Conservation (phyloP, 2,888 invertebrate genomes). For the Odontothrips loti region DNA sequence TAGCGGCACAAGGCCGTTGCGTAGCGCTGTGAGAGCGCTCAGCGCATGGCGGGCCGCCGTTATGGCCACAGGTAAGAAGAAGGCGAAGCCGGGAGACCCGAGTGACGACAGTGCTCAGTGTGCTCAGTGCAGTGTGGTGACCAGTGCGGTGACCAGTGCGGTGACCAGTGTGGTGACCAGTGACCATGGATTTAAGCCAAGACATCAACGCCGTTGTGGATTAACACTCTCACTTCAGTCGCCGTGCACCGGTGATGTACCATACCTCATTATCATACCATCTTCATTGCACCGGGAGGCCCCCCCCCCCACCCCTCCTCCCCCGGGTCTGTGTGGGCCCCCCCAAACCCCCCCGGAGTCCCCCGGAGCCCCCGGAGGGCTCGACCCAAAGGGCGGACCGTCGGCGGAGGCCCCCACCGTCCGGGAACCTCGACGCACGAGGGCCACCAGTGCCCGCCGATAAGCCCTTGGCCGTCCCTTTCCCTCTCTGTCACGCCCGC, state of each 20-base stretch:
- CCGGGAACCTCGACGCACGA: constrained; percentile 17
- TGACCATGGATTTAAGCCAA: constrained; percentile 12
- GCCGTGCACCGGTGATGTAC: background rate
- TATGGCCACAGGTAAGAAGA: constrained; percentile 10
- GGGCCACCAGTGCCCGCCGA: background rate
- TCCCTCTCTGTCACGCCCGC: background rate
- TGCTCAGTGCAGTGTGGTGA: constrained; percentile 16
- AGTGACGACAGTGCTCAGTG: background rate
- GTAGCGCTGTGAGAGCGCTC: background rate
- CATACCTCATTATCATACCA: background rate
- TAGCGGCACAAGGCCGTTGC: too few species aligned
- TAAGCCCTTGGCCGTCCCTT: background rate
- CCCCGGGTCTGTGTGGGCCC: background rate
- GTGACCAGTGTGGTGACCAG: background rate
- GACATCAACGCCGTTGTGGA: background rate
- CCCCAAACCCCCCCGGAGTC: too few species aligned
- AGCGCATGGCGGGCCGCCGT: constrained; percentile 6
- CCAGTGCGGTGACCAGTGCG: too few species aligned
- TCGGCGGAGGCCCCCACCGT: background rate
- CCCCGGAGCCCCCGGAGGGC: too few species aligned
- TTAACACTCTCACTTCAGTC: constrained; percentile 18
- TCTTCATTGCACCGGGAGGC: too few species aligned
- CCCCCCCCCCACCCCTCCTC: too few species aligned
- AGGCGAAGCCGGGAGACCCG: background rate
- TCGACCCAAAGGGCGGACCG: too few species aligned